Evolutionary conservation across 2,797 vertebrate species (phyloP).

Genomic region (Emydoidea blandingii): DNA sequence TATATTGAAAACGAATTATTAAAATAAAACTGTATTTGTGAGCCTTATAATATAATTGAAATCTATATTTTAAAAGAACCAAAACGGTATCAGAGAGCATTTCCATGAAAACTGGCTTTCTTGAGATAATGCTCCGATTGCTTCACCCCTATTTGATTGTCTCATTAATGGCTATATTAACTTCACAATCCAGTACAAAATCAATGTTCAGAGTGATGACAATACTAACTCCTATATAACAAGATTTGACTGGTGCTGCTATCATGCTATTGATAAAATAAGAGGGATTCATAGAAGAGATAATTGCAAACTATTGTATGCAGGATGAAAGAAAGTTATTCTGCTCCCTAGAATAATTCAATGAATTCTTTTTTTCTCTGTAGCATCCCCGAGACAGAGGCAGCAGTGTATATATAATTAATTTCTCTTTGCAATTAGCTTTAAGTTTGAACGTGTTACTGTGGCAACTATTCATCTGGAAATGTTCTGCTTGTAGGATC

Average conservation of each 20-base stretch:
- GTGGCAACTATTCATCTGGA: neutral
- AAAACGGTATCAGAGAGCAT: constrained; percentile 55
- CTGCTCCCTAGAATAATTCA: neutral
- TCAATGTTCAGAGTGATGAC: constrained; percentile 77
- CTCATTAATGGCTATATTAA: constrained; percentile 80
- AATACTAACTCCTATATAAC: constrained; percentile 42
- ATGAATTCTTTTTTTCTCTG: neutral
- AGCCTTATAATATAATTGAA: neutral
- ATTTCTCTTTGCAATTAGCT: neutral
- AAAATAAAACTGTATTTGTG: neutral
- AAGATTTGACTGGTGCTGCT: constrained; percentile 54
- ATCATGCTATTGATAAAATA: constrained; percentile 73
- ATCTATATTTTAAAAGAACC: neutral
- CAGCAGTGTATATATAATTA: neutral
- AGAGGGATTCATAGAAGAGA: constrained; percentile 66
- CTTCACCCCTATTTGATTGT: constrained; percentile 74
- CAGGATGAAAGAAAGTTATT: constrained; percentile 59
- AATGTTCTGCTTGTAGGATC: neutral
- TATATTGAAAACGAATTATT: neutral
- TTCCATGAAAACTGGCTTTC: constrained; percentile 53
- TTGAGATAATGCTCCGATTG: constrained; percentile 70
- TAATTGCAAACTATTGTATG: constrained; percentile 62
- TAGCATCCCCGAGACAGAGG: neutral
- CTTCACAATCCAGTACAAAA: constrained; percentile 76
- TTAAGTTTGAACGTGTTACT: neutral